Evolutionary conservation across 2,888 invertebrate species (phyloP).

Genomic region (Ormyrus pomaceus): DNA sequence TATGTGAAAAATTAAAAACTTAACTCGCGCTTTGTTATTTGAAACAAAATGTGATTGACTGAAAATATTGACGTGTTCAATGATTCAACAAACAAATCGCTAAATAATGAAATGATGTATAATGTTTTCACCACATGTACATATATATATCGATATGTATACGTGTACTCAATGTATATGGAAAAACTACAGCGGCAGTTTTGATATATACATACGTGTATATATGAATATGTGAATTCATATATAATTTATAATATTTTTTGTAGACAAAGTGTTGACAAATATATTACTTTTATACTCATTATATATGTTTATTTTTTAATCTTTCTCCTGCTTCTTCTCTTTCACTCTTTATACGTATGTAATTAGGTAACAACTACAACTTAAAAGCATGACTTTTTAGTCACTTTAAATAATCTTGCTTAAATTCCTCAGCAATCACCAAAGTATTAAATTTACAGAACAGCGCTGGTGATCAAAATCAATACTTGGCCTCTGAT

Average conservation of each 20-base stretch:
- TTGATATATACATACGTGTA: slow-evolving; percentile 37
- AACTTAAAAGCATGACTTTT: slow-evolving; percentile 19
- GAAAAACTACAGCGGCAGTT: not conserved
- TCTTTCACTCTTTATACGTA: not conserved
- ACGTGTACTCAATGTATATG: slow-evolving; percentile 1
- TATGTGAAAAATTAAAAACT: slow-evolving; percentile 31
- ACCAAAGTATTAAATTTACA: slow-evolving; percentile 44
- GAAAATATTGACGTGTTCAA: slow-evolving; percentile 54
- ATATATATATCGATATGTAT: slow-evolving; percentile 35
- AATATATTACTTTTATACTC: slow-evolving; percentile 55
- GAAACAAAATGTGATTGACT: slow-evolving; percentile 54
- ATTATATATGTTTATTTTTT: slow-evolving; percentile 55
- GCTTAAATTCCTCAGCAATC: not conserved
- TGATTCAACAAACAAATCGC: slow-evolving; percentile 42
- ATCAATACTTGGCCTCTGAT: slow-evolving; percentile 7
- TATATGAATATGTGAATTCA: slow-evolving; percentile 48
- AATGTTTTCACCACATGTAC: slow-evolving; percentile 39
- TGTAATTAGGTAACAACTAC: slow-evolving; percentile 17
- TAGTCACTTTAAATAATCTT: not conserved
- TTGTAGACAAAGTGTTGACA: slow-evolving; percentile 53
- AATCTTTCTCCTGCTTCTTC: slow-evolving; percentile 58
- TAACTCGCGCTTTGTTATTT: slow-evolving; percentile 45
- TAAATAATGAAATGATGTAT: slow-evolving; percentile 45
- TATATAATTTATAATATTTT: slow-evolving; percentile 49
- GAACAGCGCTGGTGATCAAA: slow-evolving; percentile 29